Evolutionary conservation across 2,797 vertebrate species (phyloP).

Genomic region (Danio choprae): DNA sequence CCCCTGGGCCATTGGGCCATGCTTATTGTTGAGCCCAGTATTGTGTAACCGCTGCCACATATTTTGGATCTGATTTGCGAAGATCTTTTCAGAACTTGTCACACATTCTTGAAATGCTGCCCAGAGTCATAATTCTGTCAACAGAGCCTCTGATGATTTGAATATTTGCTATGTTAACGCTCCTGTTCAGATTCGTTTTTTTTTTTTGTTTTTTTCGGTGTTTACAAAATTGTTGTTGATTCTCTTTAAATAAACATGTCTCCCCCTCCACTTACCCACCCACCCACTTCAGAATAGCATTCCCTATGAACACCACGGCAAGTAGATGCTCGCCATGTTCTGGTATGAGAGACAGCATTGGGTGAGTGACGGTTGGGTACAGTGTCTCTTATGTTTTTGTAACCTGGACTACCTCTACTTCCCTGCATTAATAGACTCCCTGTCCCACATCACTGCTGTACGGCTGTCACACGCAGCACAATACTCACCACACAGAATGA

Average conservation of each 20-base stretch:
- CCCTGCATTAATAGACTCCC: conserved; percentile 40
- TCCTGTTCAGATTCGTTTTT: conserved; percentile 15
- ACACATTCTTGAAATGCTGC: conserved; percentile 24
- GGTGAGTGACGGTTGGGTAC: conserved; percentile 83
- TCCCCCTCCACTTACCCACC: conserved; percentile 31
- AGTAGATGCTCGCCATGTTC: conserved; percentile 92
- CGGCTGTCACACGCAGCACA: conserved; percentile 24
- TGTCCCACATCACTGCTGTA: conserved; percentile 42
- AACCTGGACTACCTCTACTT: conserved; percentile 39
- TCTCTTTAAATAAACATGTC: conserved; percentile 47
- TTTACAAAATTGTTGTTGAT: conserved; percentile 42
- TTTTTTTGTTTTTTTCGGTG: too few relatives aligned
- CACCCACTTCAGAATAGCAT: conserved; percentile 89
- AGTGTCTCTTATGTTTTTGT: conserved; percentile 34
- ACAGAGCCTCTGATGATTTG: neutral
- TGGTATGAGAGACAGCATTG: conserved; percentile 87
- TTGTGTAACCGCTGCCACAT: conserved; percentile 5
- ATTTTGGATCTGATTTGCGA: neutral
- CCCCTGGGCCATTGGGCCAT: neutral
- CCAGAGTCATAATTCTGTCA: neutral
- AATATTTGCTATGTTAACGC: conserved; percentile 7
- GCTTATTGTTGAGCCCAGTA: neutral
- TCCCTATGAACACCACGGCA: conserved; percentile 96
- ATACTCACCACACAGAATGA: neutral
- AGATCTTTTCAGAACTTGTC: conserved; percentile 1